A percentile compares a stretch with the other conserved stretches of the same genome.
Conservation (phyloP, 2,113 vertebrate species). For the Tylochromis polylepis region DNA sequence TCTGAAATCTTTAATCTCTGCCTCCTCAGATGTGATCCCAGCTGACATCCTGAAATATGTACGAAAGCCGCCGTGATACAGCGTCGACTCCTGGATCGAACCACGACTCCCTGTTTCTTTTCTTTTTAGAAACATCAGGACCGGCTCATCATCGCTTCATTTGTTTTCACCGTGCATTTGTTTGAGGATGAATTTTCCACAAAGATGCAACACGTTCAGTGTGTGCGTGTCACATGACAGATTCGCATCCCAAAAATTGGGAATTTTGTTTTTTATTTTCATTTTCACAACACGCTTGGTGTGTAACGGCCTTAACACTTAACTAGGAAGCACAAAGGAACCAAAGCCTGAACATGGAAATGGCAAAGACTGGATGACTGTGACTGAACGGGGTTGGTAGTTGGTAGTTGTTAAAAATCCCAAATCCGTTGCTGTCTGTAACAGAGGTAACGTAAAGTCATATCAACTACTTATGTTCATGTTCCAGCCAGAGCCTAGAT, state of each 20-base stretch:
- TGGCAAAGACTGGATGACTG: background rate
- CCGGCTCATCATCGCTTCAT: background rate
- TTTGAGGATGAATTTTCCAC: background rate
- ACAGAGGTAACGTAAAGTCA: background rate
- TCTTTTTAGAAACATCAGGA: background rate
- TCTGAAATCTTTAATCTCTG: background rate
- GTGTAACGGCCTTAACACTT: no score
- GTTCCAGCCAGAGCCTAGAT: background rate
- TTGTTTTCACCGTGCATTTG: background rate
- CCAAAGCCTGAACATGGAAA: background rate
- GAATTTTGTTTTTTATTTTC: background rate
- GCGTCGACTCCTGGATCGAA: background rate
- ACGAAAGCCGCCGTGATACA: background rate
- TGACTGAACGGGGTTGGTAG: background rate
- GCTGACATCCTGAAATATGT: background rate
- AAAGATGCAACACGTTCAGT: background rate
- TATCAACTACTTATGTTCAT: background rate
- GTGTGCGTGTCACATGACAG: background rate
- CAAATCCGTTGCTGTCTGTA: background rate
- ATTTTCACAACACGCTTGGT: background rate
- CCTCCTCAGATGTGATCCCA: background rate
- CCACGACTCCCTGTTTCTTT: no score
- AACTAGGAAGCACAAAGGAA: background rate
- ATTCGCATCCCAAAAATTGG: background rate
- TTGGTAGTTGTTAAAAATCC: background rate